These are phyloP conservation scores for Dipodomys spectabilis DNA, from an alignment of 2,113 vertebrate genomes.

Conservation along the genomic window DNA sequence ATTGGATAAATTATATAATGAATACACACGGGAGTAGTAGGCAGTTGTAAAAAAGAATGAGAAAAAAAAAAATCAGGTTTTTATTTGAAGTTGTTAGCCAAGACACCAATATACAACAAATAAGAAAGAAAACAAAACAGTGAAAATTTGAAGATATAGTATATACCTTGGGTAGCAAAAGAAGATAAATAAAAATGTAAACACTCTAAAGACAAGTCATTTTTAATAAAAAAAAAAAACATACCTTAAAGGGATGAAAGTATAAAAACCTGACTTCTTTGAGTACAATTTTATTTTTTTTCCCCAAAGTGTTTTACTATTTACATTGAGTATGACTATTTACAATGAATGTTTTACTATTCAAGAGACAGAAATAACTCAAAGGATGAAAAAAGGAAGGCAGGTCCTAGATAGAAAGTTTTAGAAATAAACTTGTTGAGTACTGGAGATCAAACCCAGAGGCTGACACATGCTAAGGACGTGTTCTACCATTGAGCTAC, in stretches of 20 bases:
- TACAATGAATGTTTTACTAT: not conserved
- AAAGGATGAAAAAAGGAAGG: constrained; percentile 4
- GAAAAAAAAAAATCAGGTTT: not conserved
- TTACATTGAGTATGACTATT: not conserved
- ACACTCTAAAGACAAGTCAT: not conserved
- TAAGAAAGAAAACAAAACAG: not conserved
- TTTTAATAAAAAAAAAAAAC: constrained; percentile 10
- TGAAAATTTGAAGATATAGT: not conserved
- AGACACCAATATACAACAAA: not conserved
- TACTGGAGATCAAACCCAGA: not conserved
- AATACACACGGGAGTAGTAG: not conserved
- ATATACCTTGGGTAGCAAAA: not conserved
- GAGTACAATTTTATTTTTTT: not conserved
- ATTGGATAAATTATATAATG: not conserved
- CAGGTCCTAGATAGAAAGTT: not conserved
- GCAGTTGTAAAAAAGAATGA: not conserved
- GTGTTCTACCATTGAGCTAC: not conserved
- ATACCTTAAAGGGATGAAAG: not conserved
- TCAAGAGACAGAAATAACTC: constrained; percentile 1
- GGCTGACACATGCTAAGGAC: not conserved
- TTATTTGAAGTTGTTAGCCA: not conserved
- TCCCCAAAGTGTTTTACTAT: not conserved
- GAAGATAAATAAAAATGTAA: not conserved
- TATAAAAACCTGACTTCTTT: not conserved
- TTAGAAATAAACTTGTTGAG: not conserved